phyloP scores from a whole-genome alignment of 2,797 vertebrate genomes.

The Semotilus atromaculatus region DNA sequence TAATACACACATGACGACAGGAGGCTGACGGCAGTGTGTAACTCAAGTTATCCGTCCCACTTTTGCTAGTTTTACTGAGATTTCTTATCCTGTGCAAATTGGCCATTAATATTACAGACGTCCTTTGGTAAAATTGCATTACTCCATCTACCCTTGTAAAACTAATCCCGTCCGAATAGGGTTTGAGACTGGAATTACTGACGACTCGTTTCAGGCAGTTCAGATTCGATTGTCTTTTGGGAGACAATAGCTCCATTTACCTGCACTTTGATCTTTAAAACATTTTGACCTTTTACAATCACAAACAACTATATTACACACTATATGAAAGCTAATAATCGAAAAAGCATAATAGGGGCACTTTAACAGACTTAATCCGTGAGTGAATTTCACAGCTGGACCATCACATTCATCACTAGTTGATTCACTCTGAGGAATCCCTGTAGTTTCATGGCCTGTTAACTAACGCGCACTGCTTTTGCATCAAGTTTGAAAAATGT shows the following conservation, averaged over 20 bases:
- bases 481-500: background rate
- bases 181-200: background rate
- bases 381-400: conserved; percentile 7
- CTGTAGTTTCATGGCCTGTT: background rate
- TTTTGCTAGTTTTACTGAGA: no score
- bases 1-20: no score
- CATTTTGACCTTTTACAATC: background rate
- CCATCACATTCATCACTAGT: background rate
- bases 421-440: background rate
- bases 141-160: no score
- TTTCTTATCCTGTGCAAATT: no score
- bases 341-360: background rate
- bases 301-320: background rate
- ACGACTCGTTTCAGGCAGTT: background rate
- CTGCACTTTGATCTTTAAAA: background rate
- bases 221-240: background rate
- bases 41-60: no score
- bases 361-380: background rate
- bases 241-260: background rate
- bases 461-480: background rate
- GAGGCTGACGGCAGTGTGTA: no score
- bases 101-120: no score
- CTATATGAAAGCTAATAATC: background rate
- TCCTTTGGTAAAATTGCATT: no score
- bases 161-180: no score